Evolutionary conservation across 1,140 invertebrate species (phyloP), one percentile per base, ranked within the genome.

Genomic region (Zaprionus africanus): DNA sequence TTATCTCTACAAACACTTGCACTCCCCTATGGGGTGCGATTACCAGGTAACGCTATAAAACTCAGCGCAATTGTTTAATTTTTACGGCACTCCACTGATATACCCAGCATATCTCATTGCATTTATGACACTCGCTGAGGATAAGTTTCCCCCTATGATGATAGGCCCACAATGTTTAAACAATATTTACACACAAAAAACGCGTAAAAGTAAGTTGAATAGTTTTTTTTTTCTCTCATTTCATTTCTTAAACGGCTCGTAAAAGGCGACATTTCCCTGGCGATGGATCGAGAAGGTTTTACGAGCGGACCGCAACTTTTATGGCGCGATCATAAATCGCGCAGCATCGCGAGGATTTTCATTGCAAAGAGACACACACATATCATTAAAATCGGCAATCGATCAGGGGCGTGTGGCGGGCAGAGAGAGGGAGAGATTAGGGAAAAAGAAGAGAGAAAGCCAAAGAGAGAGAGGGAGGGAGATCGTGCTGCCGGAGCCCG

Each of bases 121-220:
- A 49, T 49, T 62, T 64, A 54, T 34, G 31, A 11, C 31, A 34
- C 31, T 34, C 31, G 7, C 9, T 34, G 9, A 34, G 31, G 31
- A 34, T 34, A 11, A 68, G 56, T 75, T 69, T 82, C 49, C 41
- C 65, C 46, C 43, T n/a, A n/a, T n/a, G n/a, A 53, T 43, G 13
- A 11, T 24, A 11, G 31, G 2, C 24, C 73, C 49, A 60, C 24
- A 69, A 69, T 51, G 22, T 51, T 51, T 12, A 5, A 51, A 60
- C 56, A 68, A 68, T 76, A 60, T 76, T 76, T 76, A 72, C 68
- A 65, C 73, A 65, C 67, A 59, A 43, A 64, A 68, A 73, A 53
- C 59, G 66, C 66, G 22, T 56, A 57, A 57, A 75, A 75, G 12
- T 22, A 22, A 60, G 36, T 49, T 34, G 34, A 59, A 66, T 59